Percentiles rank a stretch among this genome's conserved stretches.
Conservation (phyloP, 2,797 vertebrate genomes). For the Xerus rutilus region DNA sequence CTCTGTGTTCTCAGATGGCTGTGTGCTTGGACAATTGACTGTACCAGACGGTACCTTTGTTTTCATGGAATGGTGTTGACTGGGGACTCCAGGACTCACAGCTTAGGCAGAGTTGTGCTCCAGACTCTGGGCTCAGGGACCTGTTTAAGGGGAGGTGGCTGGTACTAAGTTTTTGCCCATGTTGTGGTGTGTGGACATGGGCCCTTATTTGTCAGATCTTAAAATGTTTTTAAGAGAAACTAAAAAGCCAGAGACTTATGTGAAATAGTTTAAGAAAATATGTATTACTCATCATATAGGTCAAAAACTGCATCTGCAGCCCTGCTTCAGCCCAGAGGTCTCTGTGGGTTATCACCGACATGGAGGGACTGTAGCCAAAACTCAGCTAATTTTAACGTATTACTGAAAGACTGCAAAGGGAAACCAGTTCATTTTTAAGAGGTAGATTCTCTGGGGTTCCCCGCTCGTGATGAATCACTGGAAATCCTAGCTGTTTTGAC, state of each 20-base stretch:
- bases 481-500: background rate
- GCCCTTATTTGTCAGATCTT: background rate
- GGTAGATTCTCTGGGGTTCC: background rate
- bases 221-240: constrained; percentile 54
- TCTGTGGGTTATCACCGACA: background rate
- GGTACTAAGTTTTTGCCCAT: background rate
- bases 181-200: background rate
- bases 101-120: background rate
- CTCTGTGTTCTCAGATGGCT: background rate
- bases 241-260: background rate
- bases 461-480: background rate
- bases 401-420: background rate
- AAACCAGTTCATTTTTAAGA: constrained; percentile 7
- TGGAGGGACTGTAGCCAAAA: background rate
- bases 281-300: background rate
- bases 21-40: background rate
- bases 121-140: background rate
- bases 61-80: background rate
- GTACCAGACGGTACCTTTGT: background rate
- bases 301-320: background rate
- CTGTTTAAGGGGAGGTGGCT: background rate
- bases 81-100: background rate
- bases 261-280: constrained; percentile 39
- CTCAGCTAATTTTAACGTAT: background rate
- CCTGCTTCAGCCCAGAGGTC: background rate